Evolutionary conservation across 1,140 invertebrate genomes (phyloP), one percentile per base, ranked within the genome.

Genomic region (Dendroctonus valens): DNA sequence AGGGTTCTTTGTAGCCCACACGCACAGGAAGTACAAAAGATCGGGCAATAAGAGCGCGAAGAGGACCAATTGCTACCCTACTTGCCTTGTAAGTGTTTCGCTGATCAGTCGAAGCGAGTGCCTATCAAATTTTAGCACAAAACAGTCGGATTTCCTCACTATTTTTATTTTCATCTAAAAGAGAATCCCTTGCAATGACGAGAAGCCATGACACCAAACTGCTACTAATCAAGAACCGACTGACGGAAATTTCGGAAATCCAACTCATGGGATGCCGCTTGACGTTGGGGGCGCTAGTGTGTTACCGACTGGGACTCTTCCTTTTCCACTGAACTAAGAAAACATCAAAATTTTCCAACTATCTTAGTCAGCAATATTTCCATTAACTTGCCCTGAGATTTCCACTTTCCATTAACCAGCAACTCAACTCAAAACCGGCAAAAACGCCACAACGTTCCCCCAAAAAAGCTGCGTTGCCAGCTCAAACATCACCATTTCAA

Each of bases 161-260:
- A 59, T 59, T 65, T 65, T 52, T 51, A 64, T 59, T 59, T 65
- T 65, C 44, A 59, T 41, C 48, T 14, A 65, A 48, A 38, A 9
- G 59, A 12, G 57, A 42, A 50, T 44, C 64, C 48, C 14, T 53
- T 42, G 42, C 39, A 65, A 41, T 42, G 44, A 7, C 38, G n/a
- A 59, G 64, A 65, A 65, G 64, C 64, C 64, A 65, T 65, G 64
- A 65, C 55, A 65, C 55, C 38, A 65, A 65, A 44, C 54, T 44
- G 26, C 48, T 40, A 58, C 54, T 57, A 65, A 44, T 65, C 64
- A 39, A 39, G 51, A 63, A 41, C 49, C 55, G 64, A 65, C 64
- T 65, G 64, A 65, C 40, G 55, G 15, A 58, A 52, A 65, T 37
- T 42, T 38, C 48, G 26, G 15, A 58, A 52, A 65, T 37, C 38